Percentiles rank a stretch among this genome's conserved stretches.
These are phyloP conservation scores for Patella caerulea DNA, from an alignment of 2,888 invertebrate species.

Conservation along the genomic window DNA sequence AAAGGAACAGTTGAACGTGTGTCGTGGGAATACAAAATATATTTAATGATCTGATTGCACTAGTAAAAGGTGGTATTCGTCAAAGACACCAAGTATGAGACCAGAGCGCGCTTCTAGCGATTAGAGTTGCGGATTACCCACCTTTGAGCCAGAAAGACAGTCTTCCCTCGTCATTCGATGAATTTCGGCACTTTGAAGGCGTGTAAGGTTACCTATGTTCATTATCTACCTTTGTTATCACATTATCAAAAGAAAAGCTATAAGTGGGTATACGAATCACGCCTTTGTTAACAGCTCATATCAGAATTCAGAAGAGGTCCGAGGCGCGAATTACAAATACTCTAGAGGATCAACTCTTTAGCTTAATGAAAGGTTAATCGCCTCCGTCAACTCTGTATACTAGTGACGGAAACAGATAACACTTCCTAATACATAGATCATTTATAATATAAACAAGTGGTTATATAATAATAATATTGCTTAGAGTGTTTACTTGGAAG, in stretches of 20 bases:
- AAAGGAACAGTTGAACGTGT: not conserved
- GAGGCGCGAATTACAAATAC: conserved; percentile 10
- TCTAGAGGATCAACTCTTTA: not conserved
- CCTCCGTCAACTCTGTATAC: not conserved
- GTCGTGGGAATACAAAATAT: conserved; percentile 21
- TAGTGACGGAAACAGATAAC: no score
- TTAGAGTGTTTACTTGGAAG: no score
- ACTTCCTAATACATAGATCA: no score
- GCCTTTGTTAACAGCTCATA: conserved; percentile 16
- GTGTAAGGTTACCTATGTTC: conserved; percentile 23
- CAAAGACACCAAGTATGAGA: conserved; percentile 15
- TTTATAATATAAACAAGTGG: no score
- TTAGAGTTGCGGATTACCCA: conserved; percentile 15
- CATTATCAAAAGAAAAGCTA: conserved; percentile 34
- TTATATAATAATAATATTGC: no score
- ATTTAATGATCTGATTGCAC: conserved; percentile 20
- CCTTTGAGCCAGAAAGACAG: conserved; percentile 13
- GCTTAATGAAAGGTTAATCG: not conserved
- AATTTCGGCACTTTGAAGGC: conserved; percentile 29
- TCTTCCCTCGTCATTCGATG: conserved; percentile 6
- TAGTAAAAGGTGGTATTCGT: not conserved
- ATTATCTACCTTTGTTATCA: conserved; percentile 24
- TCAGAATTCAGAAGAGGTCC: not conserved
- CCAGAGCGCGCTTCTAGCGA: conserved; percentile 16
- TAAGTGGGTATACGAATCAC: conserved; percentile 28